Evolutionary conservation across 2,797 vertebrate species (phyloP).

Genomic region (Gymnodraco acuticeps): DNA sequence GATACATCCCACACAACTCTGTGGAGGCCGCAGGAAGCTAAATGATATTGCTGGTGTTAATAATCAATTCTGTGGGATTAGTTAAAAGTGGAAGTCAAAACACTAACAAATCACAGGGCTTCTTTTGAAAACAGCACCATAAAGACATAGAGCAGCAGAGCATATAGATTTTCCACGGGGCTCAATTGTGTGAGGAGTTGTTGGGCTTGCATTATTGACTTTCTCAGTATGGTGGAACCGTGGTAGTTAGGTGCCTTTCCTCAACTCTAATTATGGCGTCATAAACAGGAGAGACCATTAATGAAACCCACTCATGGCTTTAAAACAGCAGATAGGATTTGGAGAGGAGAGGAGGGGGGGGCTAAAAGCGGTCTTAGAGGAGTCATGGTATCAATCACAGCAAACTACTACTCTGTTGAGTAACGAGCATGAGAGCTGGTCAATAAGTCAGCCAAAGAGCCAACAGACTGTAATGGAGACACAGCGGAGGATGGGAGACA

Average conservation of each 20-base stretch:
- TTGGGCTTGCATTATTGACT: constrained; percentile 97
- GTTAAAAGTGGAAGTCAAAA: constrained; percentile 81
- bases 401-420: constrained; percentile 83
- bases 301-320: constrained; percentile 90
- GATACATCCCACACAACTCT: constrained; percentile 55
- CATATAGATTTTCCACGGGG: constrained; percentile 94
- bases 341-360: constrained; percentile 62
- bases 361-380: constrained; percentile 57
- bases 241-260: constrained; percentile 93
- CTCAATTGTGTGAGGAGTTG: constrained; percentile 99
- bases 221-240: constrained; percentile 91
- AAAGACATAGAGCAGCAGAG: constrained; percentile 88
- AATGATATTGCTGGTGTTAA: constrained; percentile 67
- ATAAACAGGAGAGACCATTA: constrained; percentile 93
- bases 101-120: constrained; percentile 77
- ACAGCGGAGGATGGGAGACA: constrained; percentile 81
- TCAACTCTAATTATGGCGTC: constrained; percentile 97
- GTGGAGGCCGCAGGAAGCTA: constrained; percentile 58
- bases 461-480: constrained; percentile 86
- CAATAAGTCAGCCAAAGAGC: constrained; percentile 93
- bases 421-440: constrained; percentile 87
- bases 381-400: constrained; percentile 78
- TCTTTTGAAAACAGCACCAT: constrained; percentile 74
- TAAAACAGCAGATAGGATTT: constrained; percentile 85
- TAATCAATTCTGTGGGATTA: constrained; percentile 83